A percentile compares a stretch with the other conserved stretches of the same genome.
Evolutionary conservation across 2,113 vertebrate species (phyloP).

Genomic region (Axis porcinus): DNA sequence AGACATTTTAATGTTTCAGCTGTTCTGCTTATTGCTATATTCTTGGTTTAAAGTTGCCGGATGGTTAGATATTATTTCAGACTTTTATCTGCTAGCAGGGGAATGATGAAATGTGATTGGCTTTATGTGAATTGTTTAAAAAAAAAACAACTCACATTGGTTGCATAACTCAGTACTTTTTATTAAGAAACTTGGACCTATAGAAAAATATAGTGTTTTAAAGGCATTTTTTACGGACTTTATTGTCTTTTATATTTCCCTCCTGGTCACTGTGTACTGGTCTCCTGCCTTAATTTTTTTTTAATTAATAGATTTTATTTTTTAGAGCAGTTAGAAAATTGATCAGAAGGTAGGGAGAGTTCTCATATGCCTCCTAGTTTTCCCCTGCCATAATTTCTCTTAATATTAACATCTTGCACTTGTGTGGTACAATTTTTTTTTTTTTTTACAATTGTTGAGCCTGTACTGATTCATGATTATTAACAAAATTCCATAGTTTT

Average conservation of each 20-base stretch:
- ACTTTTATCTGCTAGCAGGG: background rate
- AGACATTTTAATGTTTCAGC: background rate
- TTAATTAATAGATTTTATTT: background rate
- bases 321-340: background rate
- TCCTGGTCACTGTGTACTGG: background rate
- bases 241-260: background rate
- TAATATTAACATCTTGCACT: background rate
- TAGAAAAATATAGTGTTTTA: background rate
- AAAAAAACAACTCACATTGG: background rate
- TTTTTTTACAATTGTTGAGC: background rate
- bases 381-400: background rate
- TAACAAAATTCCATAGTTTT: background rate
- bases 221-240: background rate
- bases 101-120: background rate
- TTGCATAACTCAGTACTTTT: background rate
- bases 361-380: background rate
- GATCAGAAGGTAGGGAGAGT: background rate
- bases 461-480: background rate
- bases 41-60: background rate
- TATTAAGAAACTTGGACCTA: background rate
- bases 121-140: background rate
- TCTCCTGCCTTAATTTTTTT: background rate
- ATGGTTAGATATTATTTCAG: background rate
- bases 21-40: background rate
- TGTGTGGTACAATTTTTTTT: background rate